Base-by-base conservation (phyloP, 1,140 invertebrate species). In the Drosophila elegans region DNA sequence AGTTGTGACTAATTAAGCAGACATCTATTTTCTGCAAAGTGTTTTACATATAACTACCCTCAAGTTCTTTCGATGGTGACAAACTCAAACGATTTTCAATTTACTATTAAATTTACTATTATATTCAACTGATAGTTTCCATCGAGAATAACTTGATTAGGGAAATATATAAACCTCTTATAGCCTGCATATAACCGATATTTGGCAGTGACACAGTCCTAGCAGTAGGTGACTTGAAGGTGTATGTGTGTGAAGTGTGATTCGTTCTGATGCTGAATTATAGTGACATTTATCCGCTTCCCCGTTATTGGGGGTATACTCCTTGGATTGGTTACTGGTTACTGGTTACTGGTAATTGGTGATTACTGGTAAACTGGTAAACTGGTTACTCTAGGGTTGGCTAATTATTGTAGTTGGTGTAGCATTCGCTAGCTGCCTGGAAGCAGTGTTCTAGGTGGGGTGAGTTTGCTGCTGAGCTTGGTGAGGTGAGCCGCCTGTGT, bases 361-460 rank as follows among this genome's bases (percentile, higher is more conserved):
- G 62, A n/a, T 39, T 41, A 53, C 7, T 57, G 32, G 25, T 61
- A 29, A 51, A 41, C 39, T 57, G 49, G 62, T 42, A 51, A 48
- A 51, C 56, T 78, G 56, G 45, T 59, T 74, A 60, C 52, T 51
- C 78, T 77, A 66, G 34, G 72, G 52, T 74, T 74, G 80, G 68
- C 66, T 88, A 76, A 64, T 82, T 86, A 79, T 83, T 82, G 75
- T 79, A 68, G 63, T 82, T 75, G 74, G 64, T 76, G 63, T 83
- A 75, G 80, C 80, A 64, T 83, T 83, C 64, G 80, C 80, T 83
- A 83, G 80, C 80, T 85, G 80, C 83, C 75, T 79, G 81, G 69
- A 86, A 86, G 83, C 83, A 88, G 83, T 86, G 83, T 88, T 63
- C 83, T 88, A 85, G 83, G 83, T 88, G 83, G 83, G 83, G 82